Evolutionary conservation across 2,797 vertebrate species (phyloP).

Genomic region (Coregonus suidteri): DNA sequence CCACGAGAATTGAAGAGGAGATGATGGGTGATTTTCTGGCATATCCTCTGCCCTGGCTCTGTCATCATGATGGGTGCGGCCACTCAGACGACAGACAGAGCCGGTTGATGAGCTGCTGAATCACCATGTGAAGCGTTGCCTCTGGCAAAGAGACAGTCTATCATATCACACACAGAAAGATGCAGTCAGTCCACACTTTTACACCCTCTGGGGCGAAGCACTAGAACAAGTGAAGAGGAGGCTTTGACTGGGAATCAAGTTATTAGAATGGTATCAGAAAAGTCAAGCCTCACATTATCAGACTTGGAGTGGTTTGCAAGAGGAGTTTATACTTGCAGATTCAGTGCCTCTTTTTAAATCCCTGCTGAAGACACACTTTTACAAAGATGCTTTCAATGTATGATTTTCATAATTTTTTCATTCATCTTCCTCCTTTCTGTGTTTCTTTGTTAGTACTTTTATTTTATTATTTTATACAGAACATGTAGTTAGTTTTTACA

Average conservation of each 20-base stretch:
- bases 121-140: conserved; percentile 2
- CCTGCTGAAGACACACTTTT: no score
- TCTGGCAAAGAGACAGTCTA: conserved; percentile 20
- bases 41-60: conserved; percentile 21
- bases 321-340: no score
- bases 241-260: conserved; percentile 61
- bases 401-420: no score
- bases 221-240: conserved; percentile 19
- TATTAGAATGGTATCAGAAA: conserved; percentile 42
- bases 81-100: conserved; percentile 29
- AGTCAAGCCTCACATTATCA: conserved; percentile 64
- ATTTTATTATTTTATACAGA: no score
- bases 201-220: neutral
- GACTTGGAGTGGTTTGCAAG: no score
- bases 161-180: conserved; percentile 4
- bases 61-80: neutral
- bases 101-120: conserved; percentile 38
- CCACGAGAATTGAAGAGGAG: neutral
- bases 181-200: neutral
- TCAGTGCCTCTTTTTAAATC: no score
- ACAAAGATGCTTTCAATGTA: no score
- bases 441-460: no score
- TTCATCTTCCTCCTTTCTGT: no score
- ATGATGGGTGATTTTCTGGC: conserved; percentile 15
- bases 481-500: neutral